Conservation (phyloP, 92 coral and sea anemone species). For the Parazoanthus atlanticus region DNA sequence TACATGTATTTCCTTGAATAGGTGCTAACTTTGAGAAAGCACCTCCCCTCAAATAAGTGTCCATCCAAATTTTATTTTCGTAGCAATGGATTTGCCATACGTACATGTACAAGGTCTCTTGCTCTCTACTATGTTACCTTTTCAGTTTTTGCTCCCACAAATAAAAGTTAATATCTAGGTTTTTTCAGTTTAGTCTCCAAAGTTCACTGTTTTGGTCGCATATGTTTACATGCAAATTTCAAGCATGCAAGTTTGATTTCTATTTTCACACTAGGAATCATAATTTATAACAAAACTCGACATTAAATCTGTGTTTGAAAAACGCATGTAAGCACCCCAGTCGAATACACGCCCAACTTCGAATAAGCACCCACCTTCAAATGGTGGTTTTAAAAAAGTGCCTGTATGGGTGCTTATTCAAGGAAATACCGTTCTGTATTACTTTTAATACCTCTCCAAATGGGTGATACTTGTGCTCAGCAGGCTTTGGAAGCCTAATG, state of each 20-base stretch:
- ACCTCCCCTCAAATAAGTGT: neutral
- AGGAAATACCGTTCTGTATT: neutral
- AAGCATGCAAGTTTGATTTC: neutral
- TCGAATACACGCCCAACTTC: neutral
- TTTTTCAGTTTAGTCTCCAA: no score
- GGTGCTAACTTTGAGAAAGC: neutral
- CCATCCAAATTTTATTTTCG: neutral
- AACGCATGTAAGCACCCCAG: neutral
- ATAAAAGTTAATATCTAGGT: no score
- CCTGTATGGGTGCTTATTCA: neutral
- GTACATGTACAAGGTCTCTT: no score
- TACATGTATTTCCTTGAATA: neutral
- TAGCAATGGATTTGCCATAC: no score
- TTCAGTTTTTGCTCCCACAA: no score
- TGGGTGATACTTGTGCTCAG: conserved; percentile 18
- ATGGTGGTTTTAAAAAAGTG: neutral
- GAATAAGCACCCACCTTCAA: neutral
- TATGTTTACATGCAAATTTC: neutral
- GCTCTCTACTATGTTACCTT: no score
- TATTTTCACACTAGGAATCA: neutral
- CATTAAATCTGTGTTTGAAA: no score
- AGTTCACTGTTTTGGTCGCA: no score
- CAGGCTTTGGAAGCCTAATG: conserved; percentile 13
- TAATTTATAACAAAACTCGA: no score
- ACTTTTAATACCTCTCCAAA: neutral